Evolutionary conservation across 2,797 vertebrate genomes (phyloP), one percentile per base, ranked within the genome.

Genomic region (Onychomys leucogaster): DNA sequence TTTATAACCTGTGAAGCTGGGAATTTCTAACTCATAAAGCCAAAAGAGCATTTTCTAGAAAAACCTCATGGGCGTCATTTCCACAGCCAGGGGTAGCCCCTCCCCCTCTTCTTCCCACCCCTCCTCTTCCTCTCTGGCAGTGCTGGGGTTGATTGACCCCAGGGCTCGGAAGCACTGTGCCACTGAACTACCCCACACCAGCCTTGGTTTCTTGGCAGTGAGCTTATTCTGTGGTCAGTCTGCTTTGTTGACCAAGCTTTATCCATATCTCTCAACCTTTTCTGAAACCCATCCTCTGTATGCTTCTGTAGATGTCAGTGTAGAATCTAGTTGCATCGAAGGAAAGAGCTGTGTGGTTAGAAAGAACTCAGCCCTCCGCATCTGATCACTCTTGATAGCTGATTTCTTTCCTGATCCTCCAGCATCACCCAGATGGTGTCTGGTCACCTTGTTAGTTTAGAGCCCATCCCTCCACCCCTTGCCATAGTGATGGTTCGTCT

Each of bases 31-130:
- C 59, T 80, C 37, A 23, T 76, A 59, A 83, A 94, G 2, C 9
- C 19, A 59, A n/a, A 7, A 9, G 67, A 90, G n/a, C 23, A 25
- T 87, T 96, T 95, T 92, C 75, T 67, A 37, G n/a, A 92, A 43
- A 59, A 59, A 83, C 43, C 76, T 75, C 27, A 32, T 29, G 32
- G 43, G 17, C 61, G 13, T 92, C 37, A 46, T 87, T 86, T 61
- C 57, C 11, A 57, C n/a, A 57, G 25, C 27, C n/a, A 92, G 86
- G 10, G 43, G 37, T 32, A 23, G 86, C 21, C 13, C 57, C 5
- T 10, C 12, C 41, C 25, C 25, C 32, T 9, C 71, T 49, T n/a
- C 23, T 29, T 6, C 32, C 41, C 25, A 57, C 13, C 17, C 46
- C 16, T 27, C 23, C 27, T 59, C 13, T 43, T 75, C 29, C 34